phyloP scores from a whole-genome alignment of 1,140 invertebrate species.

The Temnothorax nylanderi region DNA sequence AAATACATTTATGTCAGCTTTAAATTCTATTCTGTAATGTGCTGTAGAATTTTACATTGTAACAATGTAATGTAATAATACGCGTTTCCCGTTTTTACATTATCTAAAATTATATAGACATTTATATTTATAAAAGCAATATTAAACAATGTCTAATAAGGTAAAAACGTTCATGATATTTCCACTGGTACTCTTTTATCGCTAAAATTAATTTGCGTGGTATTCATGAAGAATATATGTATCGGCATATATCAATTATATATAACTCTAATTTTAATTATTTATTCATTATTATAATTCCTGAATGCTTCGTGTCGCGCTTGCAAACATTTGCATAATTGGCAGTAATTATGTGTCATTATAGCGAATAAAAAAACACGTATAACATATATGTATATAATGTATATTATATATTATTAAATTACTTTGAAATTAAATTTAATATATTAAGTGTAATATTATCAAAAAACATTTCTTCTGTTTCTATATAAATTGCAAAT shows the following conservation, averaged over 20 bases:
- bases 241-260: slow-evolving; percentile 9
- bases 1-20: not conserved
- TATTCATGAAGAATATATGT: slow-evolving; percentile 14
- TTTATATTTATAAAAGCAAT: not conserved
- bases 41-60: not conserved
- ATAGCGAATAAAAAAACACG: slow-evolving; percentile 12
- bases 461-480: slow-evolving; percentile 15
- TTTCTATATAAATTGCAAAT: not conserved
- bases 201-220: not conserved
- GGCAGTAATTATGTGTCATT: slow-evolving; percentile 56
- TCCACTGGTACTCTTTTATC: not conserved
- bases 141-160: slow-evolving; percentile 21
- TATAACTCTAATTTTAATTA: not conserved
- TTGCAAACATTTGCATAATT: slow-evolving; percentile 64
- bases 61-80: not conserved
- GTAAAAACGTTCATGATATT: slow-evolving; percentile 13
- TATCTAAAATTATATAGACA: not conserved
- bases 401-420: slow-evolving; percentile 16
- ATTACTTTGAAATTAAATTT: not conserved
- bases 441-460: slow-evolving; percentile 2
- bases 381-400: not conserved
- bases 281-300: slow-evolving; percentile 37
- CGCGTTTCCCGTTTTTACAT: not conserved
- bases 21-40: not conserved
- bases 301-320: slow-evolving; percentile 31